Base-by-base conservation (phyloP, 1,140 invertebrate species). In the Polypedilum pembai region DNA sequence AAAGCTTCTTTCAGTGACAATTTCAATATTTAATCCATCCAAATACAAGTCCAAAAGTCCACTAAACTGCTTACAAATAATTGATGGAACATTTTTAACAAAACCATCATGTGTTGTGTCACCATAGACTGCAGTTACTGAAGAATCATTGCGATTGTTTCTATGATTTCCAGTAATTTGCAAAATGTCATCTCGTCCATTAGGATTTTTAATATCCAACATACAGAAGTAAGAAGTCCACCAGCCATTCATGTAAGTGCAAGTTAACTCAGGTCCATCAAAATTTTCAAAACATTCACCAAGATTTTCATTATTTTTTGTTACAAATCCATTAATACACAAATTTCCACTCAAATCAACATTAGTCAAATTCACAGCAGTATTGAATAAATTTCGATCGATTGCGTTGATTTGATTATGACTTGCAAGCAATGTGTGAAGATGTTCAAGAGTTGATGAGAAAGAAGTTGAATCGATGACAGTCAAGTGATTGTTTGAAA, bases 161-260 rank as follows among this genome's bases (percentile, higher is more conserved):
- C 12, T n/a, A 56, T 56, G 45, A 8, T 56, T n/a, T 4, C 45
- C 45, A 12, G 45, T 1, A 12, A 56, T 56, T 4, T 8, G 1
- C n/a, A n/a, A n/a, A 56, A 56, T 15, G 45, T 56, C 45, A 56
- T 56, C 45, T n/a, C 45, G 45, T 56, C 45, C 45, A 56, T 56
- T 8, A 12, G n/a, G 12, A 15, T 56, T 56, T 12, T 56, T n/a
- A 3, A 56, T 56, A n/a, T 56, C 45, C 1, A 56, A 3, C 45
- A 56, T 56, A 3, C 45, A 56, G 45, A 56, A 56, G n/a, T 56
- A 56, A n/a, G 4, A 12, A 15, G 12, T 12, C 7, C 12, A n/a
- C 45, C 45, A 56, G 10, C 45, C 45, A 4, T 15, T 15, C 45
- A 56, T 56, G 3, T 12, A 56, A n/a, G 45, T 56, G 45, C 45